phyloP scores from a whole-genome alignment of 2,888 invertebrate genomes.

The Urechis unicinctus region DNA sequence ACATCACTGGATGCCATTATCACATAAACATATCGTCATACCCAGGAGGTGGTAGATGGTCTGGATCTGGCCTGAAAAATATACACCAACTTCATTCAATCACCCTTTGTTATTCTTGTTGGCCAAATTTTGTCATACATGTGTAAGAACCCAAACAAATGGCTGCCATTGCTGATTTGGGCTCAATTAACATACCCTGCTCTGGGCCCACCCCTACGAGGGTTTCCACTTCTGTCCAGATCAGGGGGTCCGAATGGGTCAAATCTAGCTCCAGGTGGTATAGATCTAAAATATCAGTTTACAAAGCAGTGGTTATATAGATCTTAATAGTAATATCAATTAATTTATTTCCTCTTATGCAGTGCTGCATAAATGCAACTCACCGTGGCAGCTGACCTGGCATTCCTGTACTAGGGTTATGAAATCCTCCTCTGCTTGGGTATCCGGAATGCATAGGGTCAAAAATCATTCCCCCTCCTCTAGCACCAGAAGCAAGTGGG shows the following conservation, averaged over 20 bases:
- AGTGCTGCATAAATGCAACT: not conserved
- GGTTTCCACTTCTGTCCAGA: constrained; percentile 49
- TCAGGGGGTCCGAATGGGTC: constrained; percentile 74
- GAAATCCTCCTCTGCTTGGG: constrained; percentile 20
- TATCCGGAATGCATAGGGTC: constrained; percentile 54
- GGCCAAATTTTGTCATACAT: too few species aligned
- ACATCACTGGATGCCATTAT: too few species aligned
- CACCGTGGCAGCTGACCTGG: constrained; percentile 20
- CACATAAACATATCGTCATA: constrained; percentile 18
- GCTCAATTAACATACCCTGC: not conserved
- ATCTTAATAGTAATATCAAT: too few species aligned
- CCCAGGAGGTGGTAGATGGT: constrained; percentile 15
- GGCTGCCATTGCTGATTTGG: not conserved
- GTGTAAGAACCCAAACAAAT: too few species aligned
- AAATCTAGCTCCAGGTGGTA: constrained; percentile 76
- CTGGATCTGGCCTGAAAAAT: constrained; percentile 15
- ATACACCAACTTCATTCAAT: too few species aligned
- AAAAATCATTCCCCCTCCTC: constrained; percentile 73
- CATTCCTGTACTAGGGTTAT: constrained; percentile 29
- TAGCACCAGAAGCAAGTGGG: constrained; percentile 59
- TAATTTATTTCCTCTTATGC: constrained; percentile 3
- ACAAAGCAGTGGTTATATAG: too few species aligned
- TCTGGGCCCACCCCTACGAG: constrained; percentile 25
- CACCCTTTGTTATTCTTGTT: too few species aligned
- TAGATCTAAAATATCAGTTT: too few species aligned